Evolutionary conservation across 2,888 invertebrate genomes (phyloP).

Genomic region (Torymus texanus): DNA sequence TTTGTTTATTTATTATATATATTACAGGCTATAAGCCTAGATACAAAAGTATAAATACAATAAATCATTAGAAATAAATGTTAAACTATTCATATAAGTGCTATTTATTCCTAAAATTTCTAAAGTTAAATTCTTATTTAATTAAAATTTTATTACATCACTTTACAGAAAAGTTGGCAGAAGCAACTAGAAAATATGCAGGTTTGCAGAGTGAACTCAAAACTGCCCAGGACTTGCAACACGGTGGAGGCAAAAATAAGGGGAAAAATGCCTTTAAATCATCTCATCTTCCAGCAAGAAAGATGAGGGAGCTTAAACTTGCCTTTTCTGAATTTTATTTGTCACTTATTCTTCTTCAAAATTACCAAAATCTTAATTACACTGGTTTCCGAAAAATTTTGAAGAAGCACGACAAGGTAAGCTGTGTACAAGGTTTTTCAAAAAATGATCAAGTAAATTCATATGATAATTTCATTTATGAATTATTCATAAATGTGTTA

Average conservation of each 20-base stretch:
- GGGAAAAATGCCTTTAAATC: conserved; percentile 69
- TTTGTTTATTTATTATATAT: no score
- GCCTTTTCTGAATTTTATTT: conserved; percentile 99
- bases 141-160: conserved; percentile 46
- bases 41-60: background rate
- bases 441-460: background rate
- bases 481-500: background rate
- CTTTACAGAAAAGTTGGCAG: conserved; percentile 92
- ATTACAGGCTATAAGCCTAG: background rate
- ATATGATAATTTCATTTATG: background rate
- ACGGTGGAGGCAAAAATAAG: conserved; percentile 74
- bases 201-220: conserved; percentile 91
- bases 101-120: no score
- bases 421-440: no score
- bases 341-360: conserved; percentile 96
- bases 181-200: conserved; percentile 96
- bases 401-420: conserved; percentile 99
- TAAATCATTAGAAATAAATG: conserved; percentile 21
- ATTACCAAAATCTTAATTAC: conserved; percentile 98
- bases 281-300: conserved; percentile 82
- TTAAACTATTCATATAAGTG: background rate
- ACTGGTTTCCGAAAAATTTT: conserved; percentile 99
- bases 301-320: conserved; percentile 94
- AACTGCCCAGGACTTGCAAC: conserved; percentile 72
- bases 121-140: background rate